A percentile compares a stretch with the other conserved stretches of the same genome.
Evolutionary conservation across 2,888 invertebrate genomes (phyloP).

Genomic region (Drosophila rellima): DNA sequence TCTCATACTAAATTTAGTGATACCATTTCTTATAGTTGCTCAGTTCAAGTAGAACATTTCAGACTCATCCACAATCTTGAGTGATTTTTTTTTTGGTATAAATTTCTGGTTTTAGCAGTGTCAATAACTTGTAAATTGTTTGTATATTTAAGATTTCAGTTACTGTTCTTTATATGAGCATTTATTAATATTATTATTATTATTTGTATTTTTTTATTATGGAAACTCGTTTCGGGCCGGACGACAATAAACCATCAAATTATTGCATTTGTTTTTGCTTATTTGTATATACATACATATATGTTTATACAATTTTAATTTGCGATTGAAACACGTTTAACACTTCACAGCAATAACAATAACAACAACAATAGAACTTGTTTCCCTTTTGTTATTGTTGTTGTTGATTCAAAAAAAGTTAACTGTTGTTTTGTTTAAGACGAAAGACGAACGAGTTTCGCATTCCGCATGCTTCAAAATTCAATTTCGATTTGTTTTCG

Average conservation of each 20-base stretch:
- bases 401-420: constrained; percentile 61
- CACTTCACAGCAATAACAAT: constrained; percentile 17
- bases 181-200: constrained; percentile 49
- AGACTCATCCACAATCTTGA: background rate
- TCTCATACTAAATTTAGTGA: background rate
- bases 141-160: constrained; percentile 43
- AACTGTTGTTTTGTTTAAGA: constrained; percentile 76
- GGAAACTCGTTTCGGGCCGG: constrained; percentile 59
- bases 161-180: constrained; percentile 35
- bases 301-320: constrained; percentile 51
- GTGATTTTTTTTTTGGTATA: background rate
- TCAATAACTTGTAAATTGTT: constrained; percentile 76
- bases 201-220: constrained; percentile 33
- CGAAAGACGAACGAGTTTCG: constrained; percentile 65
- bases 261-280: constrained; percentile 55
- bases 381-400: constrained; percentile 59
- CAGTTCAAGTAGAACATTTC: constrained; percentile 9
- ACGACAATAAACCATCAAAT: constrained; percentile 48
- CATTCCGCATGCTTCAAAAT: constrained; percentile 51
- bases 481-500: constrained; percentile 39
- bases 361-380: constrained; percentile 70
- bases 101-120: constrained; percentile 47
- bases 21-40: background rate
- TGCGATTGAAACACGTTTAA: constrained; percentile 69
- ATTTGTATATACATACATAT: constrained; percentile 39